Evolutionary conservation across 2,888 invertebrate species (phyloP), one percentile per base, ranked within the genome.

Genomic region (Drosophila lutescens): DNA sequence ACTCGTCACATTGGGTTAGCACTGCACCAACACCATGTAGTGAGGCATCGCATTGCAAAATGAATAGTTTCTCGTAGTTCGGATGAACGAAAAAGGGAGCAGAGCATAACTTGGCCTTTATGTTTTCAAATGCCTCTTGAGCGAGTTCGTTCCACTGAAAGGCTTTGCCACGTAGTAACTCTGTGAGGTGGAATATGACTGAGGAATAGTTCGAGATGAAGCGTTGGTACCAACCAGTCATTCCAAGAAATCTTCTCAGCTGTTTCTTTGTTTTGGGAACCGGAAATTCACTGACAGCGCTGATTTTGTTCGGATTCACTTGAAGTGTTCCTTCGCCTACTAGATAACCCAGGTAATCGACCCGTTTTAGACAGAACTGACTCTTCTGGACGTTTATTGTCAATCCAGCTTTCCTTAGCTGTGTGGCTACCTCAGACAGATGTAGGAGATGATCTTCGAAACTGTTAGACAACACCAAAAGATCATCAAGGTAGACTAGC

Each of bases 181-280:
- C 49, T 17, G 49, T 32, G 0, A 49, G 32, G 8, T 49, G 49
- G 1, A 49, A 32, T 7, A 32, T 49, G 3, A 32, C 15, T 12
- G 32, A 32, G 4, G 17, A 49, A 17, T 49, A 49, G 7, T 32
- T 32, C 1, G 49, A 49, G 7, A 36, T 51, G 9, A 20, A 50
- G 8, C 13, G 34, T 13, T 50, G 34, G 50, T 34, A 50, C 34
- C 50, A 50, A 50, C 34, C 20, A 50, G 34, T 34, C 50, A 34
- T 50, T 2, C 17, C 49, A 13, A 50, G 13, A 7, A 50, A 34
- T 50, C 49, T 17, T 20, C 34, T 30, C 5, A 30, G 4, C 20
- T 34, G 47, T 30, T 47, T 46, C n/a, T 46, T 13, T 7, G 8
- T 30, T 23, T 47, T 30, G 2, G 47, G 47, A 7, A 30, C 6